Evolutionary conservation across 2,797 vertebrate genomes (phyloP).

Genomic region (Labroides dimidiatus): DNA sequence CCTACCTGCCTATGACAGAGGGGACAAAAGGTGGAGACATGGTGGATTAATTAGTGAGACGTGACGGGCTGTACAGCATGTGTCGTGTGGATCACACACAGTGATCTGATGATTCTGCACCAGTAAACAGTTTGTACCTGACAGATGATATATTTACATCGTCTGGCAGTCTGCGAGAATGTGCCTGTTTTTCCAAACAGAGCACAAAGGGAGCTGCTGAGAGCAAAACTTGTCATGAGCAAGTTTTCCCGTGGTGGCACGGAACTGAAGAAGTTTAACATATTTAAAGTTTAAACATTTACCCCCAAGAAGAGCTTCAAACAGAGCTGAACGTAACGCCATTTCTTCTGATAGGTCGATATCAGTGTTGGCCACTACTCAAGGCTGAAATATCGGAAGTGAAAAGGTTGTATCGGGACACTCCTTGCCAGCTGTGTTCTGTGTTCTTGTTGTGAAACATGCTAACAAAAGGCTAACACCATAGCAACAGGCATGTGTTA

Average conservation of each 20-base stretch:
- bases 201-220: background rate
- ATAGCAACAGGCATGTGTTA: background rate
- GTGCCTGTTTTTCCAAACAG: background rate
- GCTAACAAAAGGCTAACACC: background rate
- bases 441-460: background rate
- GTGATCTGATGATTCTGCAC: slow-evolving; percentile 32
- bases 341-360: no score
- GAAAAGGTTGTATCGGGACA: no score
- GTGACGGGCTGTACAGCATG: slow-evolving; percentile 40
- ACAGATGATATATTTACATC: slow-evolving; percentile 33
- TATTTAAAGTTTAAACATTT: no score
- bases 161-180: slow-evolving; percentile 2
- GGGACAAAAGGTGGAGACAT: no score
- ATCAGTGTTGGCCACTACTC: no score
- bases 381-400: no score
- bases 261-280: no score
- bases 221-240: no score
- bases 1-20: slow-evolving; percentile 51
- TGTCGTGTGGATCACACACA: slow-evolving; percentile 54
- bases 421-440: no score
- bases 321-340: no score
- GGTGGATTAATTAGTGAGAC: slow-evolving; percentile 29
- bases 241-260: no score
- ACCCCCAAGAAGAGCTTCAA: no score
- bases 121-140: slow-evolving; percentile 48